Base-by-base conservation (phyloP, 2,113 vertebrate genomes). In the Ginglymostoma cirratum region DNA sequence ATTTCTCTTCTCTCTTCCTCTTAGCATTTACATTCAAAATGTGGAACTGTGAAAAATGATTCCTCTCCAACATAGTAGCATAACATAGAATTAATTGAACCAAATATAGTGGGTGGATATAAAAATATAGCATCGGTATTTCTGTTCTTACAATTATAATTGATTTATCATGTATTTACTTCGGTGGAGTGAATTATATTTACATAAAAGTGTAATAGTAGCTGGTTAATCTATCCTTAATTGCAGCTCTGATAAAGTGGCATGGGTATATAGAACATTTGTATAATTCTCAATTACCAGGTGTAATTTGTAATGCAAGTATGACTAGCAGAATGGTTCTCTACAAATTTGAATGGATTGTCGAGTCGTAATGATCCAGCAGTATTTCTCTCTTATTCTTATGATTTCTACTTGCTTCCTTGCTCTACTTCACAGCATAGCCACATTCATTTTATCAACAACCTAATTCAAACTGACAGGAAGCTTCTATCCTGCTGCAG, bases 231-330 rank as follows among this genome's bases (percentile, higher is more conserved):
- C 67, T 45, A 72, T 95, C 67, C 67, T 52, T 95, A 72, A 95
- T 72, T 70, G 66, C 93, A 69, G 24, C 24, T 94, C 24, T 94
- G 66, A 94, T 70, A 42, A 94, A 94, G 17, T 70, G 42, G 42
- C 8, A 45, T 72, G 42, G 17, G 23, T 76, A 76, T 45, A 42
- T 76, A 24, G 93, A 94, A 70, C 66, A 95, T 72, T 76, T 95
- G 23, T 30, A 95, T 95, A 95, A 72, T 95, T 95, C 94, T 95
- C 94, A 95, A 76, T 95, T 95, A 95, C 69, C 94, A 95, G 94
- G 67, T 95, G 94, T 52, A 95, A 72, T 95, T 72, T 42, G 72
- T 76, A 95, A 72, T 93, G 93, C 12, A 70, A 95, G 65, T 70
- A 34, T 72, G 67, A 17, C 66, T 27, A 95, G 38, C 93, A 95